phyloP scores from a whole-genome alignment of 2,888 invertebrate genomes.

The Dicycla oo region DNA sequence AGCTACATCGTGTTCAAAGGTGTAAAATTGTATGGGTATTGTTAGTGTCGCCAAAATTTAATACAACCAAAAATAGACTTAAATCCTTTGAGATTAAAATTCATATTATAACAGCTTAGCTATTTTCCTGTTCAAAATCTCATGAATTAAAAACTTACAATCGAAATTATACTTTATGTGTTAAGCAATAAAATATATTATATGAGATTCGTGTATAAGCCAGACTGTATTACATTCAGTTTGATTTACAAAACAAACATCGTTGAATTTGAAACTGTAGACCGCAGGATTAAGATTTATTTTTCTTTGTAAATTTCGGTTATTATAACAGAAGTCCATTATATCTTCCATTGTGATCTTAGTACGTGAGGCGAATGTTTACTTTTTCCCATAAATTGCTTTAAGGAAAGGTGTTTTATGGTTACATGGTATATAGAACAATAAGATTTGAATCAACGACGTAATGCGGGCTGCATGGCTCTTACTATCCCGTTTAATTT shows the following conservation, averaged over 20 bases:
- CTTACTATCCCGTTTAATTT: slow-evolving; percentile 47
- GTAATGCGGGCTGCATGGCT: slow-evolving; percentile 55
- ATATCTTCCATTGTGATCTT: slow-evolving; percentile 75
- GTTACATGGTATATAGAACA: slow-evolving; percentile 70
- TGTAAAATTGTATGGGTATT: slow-evolving; percentile 79
- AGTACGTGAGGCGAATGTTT: slow-evolving; percentile 74
- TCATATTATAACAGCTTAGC: slow-evolving; percentile 15
- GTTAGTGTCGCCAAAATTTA: slow-evolving; percentile 63
- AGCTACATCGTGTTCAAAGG: slow-evolving; percentile 71
- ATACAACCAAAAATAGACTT: slow-evolving; percentile 35
- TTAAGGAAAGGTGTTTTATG: slow-evolving; percentile 71
- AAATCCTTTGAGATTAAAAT: slow-evolving; percentile 26
- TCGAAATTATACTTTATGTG: slow-evolving; percentile 47
- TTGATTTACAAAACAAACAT: slow-evolving; percentile 12
- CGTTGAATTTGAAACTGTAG: slow-evolving; percentile 46
- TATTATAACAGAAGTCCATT: slow-evolving; percentile 68
- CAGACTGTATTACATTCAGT: slow-evolving; percentile 29
- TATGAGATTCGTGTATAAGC: slow-evolving; percentile 6
- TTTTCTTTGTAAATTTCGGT: slow-evolving; percentile 36
- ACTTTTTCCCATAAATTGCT: slow-evolving; percentile 68
- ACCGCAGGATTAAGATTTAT: slow-evolving; percentile 18
- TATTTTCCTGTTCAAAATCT: slow-evolving; percentile 35
- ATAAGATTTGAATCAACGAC: slow-evolving; percentile 67
- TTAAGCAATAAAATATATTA: slow-evolving; percentile 46
- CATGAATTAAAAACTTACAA: slow-evolving; percentile 15